phyloP scores from a whole-genome alignment of 1,140 invertebrate species.

The Pteromalus puparum region DNA sequence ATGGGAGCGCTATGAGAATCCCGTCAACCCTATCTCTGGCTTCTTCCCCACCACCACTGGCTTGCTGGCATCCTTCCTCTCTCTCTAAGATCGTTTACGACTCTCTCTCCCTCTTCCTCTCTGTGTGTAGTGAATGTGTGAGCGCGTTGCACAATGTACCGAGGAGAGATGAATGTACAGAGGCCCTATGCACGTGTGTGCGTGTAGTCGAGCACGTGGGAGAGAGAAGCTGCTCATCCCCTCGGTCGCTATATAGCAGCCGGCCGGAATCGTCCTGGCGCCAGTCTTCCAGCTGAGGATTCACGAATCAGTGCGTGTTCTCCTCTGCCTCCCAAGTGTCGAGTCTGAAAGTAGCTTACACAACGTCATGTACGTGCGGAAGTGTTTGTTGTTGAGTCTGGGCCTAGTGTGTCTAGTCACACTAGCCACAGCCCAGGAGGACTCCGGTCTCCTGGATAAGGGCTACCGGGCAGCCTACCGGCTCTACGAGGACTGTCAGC shows the following conservation, averaged over 20 bases:
- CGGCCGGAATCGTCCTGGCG: constrained; percentile 62
- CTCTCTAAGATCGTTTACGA: constrained; percentile 25
- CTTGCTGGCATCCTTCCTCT: constrained; percentile 34
- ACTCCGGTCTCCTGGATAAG: constrained; percentile 66
- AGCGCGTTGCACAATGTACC: constrained; percentile 21
- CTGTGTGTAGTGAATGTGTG: constrained; percentile 25
- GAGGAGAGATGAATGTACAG: constrained; percentile 29
- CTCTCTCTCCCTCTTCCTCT: constrained; percentile 1
- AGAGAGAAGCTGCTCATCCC: constrained; percentile 57
- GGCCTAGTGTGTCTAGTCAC: constrained; percentile 49
- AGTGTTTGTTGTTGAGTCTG: constrained; percentile 65
- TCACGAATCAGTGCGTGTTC: constrained; percentile 62
- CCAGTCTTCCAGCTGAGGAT: constrained; percentile 70
- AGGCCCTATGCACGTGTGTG: background rate
- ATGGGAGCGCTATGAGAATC: constrained; percentile 59
- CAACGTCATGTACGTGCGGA: constrained; percentile 57
- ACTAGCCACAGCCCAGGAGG: constrained; percentile 49
- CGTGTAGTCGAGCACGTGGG: constrained; percentile 58
- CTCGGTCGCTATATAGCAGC: constrained; percentile 67
- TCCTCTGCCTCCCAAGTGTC: background rate
- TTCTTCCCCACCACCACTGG: constrained; percentile 5
- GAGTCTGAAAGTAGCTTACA: background rate
- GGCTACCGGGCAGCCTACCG: constrained; percentile 69
- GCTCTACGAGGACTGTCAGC: constrained; percentile 72
- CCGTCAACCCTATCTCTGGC: constrained; percentile 36